Evolutionary conservation across 2,113 vertebrate species (phyloP).

Genomic region (Zosterops japonicus): DNA sequence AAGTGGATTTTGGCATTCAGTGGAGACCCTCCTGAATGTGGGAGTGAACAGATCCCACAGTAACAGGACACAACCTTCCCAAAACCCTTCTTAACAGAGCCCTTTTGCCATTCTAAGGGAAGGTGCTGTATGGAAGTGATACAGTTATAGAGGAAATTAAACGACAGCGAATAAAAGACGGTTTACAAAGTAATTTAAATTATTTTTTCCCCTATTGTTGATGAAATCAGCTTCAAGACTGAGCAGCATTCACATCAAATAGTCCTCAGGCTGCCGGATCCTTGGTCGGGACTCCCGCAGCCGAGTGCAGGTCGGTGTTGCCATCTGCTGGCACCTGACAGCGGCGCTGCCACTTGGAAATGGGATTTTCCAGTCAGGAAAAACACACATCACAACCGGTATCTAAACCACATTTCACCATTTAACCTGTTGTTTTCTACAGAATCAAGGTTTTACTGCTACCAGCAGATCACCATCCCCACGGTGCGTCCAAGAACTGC

Average conservation of each 20-base stretch:
- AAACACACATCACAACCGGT: not conserved
- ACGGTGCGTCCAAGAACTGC: too few species aligned
- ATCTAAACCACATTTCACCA: not conserved
- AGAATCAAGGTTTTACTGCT: not conserved
- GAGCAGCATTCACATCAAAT: not conserved
- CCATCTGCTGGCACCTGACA: not conserved
- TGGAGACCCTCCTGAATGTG: not conserved
- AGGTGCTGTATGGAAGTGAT: not conserved
- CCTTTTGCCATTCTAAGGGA: not conserved
- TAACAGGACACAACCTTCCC: not conserved
- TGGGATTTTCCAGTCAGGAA: not conserved
- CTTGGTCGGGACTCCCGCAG: too few species aligned
- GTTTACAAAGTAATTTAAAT: not conserved
- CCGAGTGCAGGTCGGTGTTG: not conserved
- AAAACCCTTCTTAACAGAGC: not conserved
- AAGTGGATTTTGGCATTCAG: not conserved
- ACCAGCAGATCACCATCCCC: not conserved
- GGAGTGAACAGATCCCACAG: not conserved
- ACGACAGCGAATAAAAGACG: not conserved
- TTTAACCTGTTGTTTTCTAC: not conserved
- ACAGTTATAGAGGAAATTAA: not conserved
- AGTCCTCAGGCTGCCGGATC: rapidly evolving
- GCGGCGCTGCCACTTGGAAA: not conserved
- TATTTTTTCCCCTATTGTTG: rapidly evolving
- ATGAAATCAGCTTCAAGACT: not conserved